phyloP scores from a whole-genome alignment of 2,888 invertebrate genomes.

The Caenorhabditis macrosperma region DNA sequence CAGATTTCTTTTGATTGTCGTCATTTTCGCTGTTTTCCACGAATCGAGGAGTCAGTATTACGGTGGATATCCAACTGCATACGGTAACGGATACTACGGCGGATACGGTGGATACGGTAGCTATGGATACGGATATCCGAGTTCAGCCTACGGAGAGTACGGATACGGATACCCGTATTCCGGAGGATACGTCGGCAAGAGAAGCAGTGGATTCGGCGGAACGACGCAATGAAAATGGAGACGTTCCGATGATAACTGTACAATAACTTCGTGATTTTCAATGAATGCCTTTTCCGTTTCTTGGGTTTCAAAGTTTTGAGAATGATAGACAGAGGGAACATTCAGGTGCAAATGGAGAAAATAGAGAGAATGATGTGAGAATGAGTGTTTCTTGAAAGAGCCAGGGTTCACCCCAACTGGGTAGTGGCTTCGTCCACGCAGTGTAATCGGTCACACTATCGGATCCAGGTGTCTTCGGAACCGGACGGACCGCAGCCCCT shows the following conservation, averaged over 20 bases:
- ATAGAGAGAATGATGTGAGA: too few relatives aligned
- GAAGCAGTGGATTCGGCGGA: conserved; percentile 5
- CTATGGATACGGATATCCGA: not conserved
- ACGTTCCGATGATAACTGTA: not conserved
- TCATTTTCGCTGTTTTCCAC: not conserved
- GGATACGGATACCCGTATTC: conserved; percentile 5
- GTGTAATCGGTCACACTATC: too few relatives aligned
- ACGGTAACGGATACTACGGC: conserved; percentile 28
- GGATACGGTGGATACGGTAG: conserved; percentile 14
- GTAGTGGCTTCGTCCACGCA: too few relatives aligned
- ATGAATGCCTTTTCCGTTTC: not conserved
- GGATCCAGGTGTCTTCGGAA: too few relatives aligned
- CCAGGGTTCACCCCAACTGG: too few relatives aligned
- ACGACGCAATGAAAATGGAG: not conserved
- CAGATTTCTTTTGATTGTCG: conserved; percentile 7
- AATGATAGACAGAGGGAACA: too few relatives aligned
- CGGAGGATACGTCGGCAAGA: not conserved
- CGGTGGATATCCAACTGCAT: conserved; percentile 28
- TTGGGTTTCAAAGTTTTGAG: too few relatives aligned
- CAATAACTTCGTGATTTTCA: not conserved
- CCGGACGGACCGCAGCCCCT: too few relatives aligned
- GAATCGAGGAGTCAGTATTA: conserved; percentile 9
- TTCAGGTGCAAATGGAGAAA: too few relatives aligned
- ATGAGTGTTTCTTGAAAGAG: too few relatives aligned
- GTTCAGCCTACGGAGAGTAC: not conserved